These are phyloP conservation scores for Camponotus fellah DNA, from an alignment of 2,888 invertebrate species.

Conservation along the genomic window DNA sequence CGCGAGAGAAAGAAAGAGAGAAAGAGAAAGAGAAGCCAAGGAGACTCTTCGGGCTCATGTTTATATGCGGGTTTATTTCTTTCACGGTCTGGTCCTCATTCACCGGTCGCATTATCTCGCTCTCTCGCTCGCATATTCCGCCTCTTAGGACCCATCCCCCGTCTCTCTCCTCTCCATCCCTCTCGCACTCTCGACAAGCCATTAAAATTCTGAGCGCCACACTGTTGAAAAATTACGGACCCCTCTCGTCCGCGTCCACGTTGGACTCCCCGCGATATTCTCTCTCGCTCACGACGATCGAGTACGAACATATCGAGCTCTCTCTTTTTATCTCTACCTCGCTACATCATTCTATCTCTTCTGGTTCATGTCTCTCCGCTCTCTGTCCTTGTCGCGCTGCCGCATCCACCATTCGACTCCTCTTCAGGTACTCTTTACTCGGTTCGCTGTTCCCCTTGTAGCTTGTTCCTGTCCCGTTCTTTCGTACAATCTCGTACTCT, in stretches of 20 bases:
- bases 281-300: conserved; percentile 45
- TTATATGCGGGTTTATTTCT: conserved; percentile 78
- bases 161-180: conserved; percentile 32
- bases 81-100: conserved; percentile 75
- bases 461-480: conserved; percentile 35
- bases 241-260: conserved; percentile 33
- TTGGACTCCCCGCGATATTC: conserved; percentile 36
- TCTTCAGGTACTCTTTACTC: conserved; percentile 48
- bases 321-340: conserved; percentile 42
- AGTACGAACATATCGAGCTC: conserved; percentile 35
- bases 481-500: conserved; percentile 36
- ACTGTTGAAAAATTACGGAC: conserved; percentile 77
- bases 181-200: conserved; percentile 63
- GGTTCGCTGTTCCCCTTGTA: conserved; percentile 41
- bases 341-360: conserved; percentile 59
- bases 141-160: conserved; percentile 55
- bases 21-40: conserved; percentile 42
- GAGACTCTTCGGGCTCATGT: conserved; percentile 67
- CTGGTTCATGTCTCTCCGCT: conserved; percentile 55
- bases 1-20: not conserved
- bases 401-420: conserved; percentile 35
- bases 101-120: conserved; percentile 70
- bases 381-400: conserved; percentile 31
- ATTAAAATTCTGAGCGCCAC: conserved; percentile 78
- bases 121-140: conserved; percentile 71